Evolutionary conservation across 1,140 invertebrate species (phyloP).

Genomic region (Zaprionus africanus): DNA sequence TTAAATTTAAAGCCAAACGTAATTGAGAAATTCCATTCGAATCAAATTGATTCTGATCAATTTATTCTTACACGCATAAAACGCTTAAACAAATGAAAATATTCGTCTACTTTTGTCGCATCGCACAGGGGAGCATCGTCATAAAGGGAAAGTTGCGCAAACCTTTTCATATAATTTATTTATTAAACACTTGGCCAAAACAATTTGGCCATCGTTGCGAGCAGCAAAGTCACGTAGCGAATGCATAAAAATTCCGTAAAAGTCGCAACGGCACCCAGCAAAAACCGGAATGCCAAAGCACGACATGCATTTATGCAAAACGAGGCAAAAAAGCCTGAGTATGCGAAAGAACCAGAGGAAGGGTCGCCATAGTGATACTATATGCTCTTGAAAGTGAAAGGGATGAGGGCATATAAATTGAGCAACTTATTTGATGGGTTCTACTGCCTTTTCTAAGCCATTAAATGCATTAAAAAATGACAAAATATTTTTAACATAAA

Average conservation of each 20-base stretch:
- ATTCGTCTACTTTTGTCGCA: constrained; percentile 17
- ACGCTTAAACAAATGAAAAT: constrained; percentile 1
- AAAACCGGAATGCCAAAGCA: constrained; percentile 42
- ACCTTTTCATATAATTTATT: constrained; percentile 62
- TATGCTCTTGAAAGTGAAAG: neutral
- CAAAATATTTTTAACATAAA: neutral
- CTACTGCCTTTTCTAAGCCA: too few relatives aligned
- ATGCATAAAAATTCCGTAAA: constrained; percentile 74
- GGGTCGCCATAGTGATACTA: neutral
- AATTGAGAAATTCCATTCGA: neutral
- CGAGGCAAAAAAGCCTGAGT: constrained; percentile 35
- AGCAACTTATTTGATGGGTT: too few relatives aligned
- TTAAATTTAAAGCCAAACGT: neutral
- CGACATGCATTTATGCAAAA: constrained; percentile 72
- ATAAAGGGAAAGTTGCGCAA: constrained; percentile 28
- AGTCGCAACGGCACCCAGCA: constrained; percentile 43
- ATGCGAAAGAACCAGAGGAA: neutral
- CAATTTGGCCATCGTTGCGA: constrained; percentile 38
- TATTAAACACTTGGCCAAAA: constrained; percentile 69
- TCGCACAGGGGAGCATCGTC: constrained; percentile 2
- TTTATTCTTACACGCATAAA: neutral
- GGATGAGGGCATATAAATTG: too few relatives aligned
- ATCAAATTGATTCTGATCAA: neutral
- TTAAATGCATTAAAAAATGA: neutral
- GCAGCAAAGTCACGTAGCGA: constrained; percentile 59